Evolutionary conservation across 2,797 vertebrate species (phyloP).

Genomic region (Sebastes cheni): DNA sequence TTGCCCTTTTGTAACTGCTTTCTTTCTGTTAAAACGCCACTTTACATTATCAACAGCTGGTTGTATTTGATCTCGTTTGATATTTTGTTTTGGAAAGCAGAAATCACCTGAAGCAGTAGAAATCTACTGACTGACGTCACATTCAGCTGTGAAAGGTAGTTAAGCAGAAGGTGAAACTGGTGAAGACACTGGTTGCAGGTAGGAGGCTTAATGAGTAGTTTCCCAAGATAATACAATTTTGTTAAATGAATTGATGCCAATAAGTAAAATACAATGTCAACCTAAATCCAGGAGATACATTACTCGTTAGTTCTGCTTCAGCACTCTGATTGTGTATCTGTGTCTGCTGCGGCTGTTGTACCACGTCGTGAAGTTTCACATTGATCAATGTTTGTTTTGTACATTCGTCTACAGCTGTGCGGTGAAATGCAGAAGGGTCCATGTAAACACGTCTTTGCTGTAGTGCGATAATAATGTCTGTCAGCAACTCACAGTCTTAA

Average conservation of each 20-base stretch:
- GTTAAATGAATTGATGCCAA: neutral
- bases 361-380: slow-evolving; percentile 44
- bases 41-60: neutral
- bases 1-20: neutral
- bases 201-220: neutral
- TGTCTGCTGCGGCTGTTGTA: slow-evolving; percentile 4
- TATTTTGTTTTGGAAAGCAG: neutral
- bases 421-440: slow-evolving; percentile 57
- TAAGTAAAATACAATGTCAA: neutral
- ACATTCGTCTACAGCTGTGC: slow-evolving; percentile 81
- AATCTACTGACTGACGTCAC: neutral
- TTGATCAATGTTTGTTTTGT: slow-evolving; percentile 46
- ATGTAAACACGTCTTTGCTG: slow-evolving; percentile 60
- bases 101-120: slow-evolving; percentile 7
- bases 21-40: neutral
- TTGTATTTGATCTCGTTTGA: neutral
- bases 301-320: neutral
- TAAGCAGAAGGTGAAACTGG: neutral
- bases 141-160: slow-evolving; percentile 11
- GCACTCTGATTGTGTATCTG: neutral
- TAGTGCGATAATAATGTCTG: slow-evolving; percentile 17
- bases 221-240: neutral
- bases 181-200: slow-evolving; percentile 4
- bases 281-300: neutral
- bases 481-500: slow-evolving; percentile 30